A percentile compares a stretch with the other conserved stretches of the same genome.
phyloP scores from a whole-genome alignment of 2,888 invertebrate species.

The Nomada hirtipes region DNA sequence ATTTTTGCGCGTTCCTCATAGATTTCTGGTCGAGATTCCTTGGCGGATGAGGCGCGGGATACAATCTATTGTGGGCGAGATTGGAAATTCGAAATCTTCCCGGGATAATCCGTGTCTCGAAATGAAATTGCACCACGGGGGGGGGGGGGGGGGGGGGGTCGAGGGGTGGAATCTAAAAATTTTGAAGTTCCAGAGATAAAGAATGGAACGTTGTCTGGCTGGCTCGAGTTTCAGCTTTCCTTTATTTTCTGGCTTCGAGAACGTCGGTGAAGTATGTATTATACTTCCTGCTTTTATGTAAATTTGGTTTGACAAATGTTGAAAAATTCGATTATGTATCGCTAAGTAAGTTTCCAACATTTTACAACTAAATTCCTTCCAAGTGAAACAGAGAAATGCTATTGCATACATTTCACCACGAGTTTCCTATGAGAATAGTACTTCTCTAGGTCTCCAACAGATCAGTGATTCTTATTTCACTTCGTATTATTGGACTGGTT shows the following conservation, averaged over 20 bases:
- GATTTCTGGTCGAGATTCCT: background rate
- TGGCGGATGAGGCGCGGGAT: background rate
- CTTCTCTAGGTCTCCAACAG: too few relatives aligned
- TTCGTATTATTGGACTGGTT: too few relatives aligned
- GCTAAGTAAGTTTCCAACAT: too few relatives aligned
- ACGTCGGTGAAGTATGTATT: background rate
- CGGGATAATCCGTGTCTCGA: slow-evolving; percentile 12
- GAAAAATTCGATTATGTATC: too few relatives aligned
- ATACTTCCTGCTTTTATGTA: background rate
- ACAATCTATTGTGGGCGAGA: slow-evolving; percentile 17
- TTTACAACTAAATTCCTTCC: too few relatives aligned
- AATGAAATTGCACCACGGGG: background rate
- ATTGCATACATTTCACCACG: too few relatives aligned
- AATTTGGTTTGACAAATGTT: too few relatives aligned
- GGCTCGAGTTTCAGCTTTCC: background rate
- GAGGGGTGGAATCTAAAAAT: slow-evolving; percentile 1
- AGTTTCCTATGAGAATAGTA: too few relatives aligned
- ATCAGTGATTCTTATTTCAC: too few relatives aligned
- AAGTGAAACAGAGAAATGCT: too few relatives aligned
- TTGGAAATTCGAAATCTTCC: slow-evolving; percentile 31
- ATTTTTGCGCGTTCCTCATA: background rate
- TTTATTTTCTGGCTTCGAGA: background rate
- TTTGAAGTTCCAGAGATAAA: background rate
- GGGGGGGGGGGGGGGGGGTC: too few relatives aligned
- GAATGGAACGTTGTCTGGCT: background rate